Conservation (phyloP, 2,888 invertebrate genomes). For the Andrena dorsata region DNA sequence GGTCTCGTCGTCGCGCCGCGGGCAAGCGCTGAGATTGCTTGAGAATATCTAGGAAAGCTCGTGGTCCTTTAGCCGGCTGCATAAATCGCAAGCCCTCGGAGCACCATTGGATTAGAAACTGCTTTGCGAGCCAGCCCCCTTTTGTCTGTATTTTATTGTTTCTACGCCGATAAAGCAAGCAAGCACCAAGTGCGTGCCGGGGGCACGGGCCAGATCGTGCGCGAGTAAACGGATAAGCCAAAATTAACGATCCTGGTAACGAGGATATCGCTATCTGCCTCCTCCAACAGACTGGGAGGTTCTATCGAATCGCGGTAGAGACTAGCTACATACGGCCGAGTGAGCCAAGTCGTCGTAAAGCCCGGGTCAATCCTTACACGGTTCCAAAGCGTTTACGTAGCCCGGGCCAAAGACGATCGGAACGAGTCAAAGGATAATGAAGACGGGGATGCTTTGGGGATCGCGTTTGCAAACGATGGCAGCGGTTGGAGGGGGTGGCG, state of each 20-base stretch:
- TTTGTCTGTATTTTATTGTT: not conserved
- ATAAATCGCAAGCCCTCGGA: not conserved
- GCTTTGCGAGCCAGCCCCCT: not conserved
- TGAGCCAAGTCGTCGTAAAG: not conserved
- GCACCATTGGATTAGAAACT: not conserved
- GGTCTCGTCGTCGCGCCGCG: not conserved
- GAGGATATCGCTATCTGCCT: not conserved
- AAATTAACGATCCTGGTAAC: not conserved
- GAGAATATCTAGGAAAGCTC: slow-evolving; percentile 13
- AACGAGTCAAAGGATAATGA: no score
- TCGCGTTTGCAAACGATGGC: no score
- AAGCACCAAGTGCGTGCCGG: not conserved
- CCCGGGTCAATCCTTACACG: no score
- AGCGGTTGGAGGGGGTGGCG: no score
- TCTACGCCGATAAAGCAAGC: not conserved
- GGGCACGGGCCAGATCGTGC: not conserved
- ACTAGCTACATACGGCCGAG: not conserved
- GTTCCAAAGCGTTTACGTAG: no score
- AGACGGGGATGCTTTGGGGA: no score
- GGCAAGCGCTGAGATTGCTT: not conserved
- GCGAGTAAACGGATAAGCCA: slow-evolving; percentile 2
- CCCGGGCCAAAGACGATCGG: no score
- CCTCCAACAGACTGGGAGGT: not conserved
- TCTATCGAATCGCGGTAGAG: not conserved
- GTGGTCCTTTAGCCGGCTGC: not conserved